phyloP scores from a whole-genome alignment of 2,797 vertebrate genomes.

The Tolypeutes matacus region DNA sequence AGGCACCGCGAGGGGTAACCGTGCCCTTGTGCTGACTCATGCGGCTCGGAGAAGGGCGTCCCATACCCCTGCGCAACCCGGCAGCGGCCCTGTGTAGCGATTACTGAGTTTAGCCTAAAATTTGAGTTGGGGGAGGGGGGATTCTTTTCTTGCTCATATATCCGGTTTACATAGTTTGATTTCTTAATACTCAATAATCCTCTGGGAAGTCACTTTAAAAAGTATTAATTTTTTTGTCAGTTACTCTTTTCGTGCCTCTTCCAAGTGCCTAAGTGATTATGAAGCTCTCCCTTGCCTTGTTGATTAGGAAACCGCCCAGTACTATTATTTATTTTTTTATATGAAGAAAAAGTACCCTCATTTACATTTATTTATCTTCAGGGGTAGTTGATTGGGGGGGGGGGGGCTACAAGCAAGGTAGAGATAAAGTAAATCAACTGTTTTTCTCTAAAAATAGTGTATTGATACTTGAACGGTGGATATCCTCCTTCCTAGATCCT shows the following conservation, averaged over 20 bases:
- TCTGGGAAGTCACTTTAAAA: not conserved
- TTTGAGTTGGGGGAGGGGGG: not conserved
- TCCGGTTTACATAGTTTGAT: not conserved
- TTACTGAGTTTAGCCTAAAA: not conserved
- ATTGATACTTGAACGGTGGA: not conserved
- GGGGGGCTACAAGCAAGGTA: not conserved
- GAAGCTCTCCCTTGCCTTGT: not conserved
- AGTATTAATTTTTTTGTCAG: not conserved
- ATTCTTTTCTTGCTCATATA: not conserved
- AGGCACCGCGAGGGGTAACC: not conserved
- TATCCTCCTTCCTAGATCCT: not conserved
- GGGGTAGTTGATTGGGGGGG: not conserved
- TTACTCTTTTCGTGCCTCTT: not conserved
- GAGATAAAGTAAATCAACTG: not conserved
- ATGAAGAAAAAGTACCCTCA: not conserved
- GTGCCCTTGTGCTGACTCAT: not conserved
- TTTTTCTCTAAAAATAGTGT: not conserved
- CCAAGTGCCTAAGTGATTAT: not conserved
- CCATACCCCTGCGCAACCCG: fast-evolving
- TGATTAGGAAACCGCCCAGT: not conserved
- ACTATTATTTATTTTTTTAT: not conserved
- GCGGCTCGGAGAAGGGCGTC: not conserved
- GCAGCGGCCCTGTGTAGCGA: not conserved
- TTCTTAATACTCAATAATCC: not conserved
- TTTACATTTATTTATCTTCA: not conserved